Evolutionary conservation across 2,113 vertebrate species (phyloP).

Genomic region (Panthera uncia): DNA sequence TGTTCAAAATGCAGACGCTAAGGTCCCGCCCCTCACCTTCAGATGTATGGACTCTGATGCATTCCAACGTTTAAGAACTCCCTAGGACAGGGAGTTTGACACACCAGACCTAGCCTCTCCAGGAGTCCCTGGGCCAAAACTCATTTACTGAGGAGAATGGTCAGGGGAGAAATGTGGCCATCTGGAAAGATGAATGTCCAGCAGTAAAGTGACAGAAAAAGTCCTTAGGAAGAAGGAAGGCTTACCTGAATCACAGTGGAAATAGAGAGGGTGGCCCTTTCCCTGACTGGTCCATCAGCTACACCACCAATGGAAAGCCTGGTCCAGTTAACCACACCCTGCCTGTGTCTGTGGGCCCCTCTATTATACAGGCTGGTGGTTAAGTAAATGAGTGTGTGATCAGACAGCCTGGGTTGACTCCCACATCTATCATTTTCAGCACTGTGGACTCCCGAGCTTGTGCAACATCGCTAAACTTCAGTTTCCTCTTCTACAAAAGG

Average conservation of each 20-base stretch:
- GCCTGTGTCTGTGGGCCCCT: background rate
- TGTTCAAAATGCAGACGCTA: background rate
- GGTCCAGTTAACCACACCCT: background rate
- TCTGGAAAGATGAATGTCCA: background rate
- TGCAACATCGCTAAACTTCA: background rate
- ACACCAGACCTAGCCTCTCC: background rate
- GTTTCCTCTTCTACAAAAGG: slow-evolving; percentile 10
- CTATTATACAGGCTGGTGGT: too few relatives aligned
- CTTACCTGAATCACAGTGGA: background rate
- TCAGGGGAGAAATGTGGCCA: background rate
- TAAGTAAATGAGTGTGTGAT: background rate
- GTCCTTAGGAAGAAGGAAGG: background rate
- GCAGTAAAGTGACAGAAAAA: background rate
- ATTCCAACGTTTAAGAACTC: background rate
- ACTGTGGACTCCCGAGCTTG: background rate
- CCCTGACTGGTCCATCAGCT: background rate
- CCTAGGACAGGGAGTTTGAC: background rate
- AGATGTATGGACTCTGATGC: background rate
- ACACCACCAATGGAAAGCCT: accelerated
- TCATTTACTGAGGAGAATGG: background rate
- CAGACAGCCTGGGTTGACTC: background rate
- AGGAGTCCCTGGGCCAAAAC: background rate
- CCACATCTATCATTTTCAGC: background rate
- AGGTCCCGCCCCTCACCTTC: background rate
- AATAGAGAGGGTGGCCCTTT: background rate